Evolutionary conservation across 1,140 invertebrate genomes (phyloP).

Genomic region (Leptonema lineaticorne): DNA sequence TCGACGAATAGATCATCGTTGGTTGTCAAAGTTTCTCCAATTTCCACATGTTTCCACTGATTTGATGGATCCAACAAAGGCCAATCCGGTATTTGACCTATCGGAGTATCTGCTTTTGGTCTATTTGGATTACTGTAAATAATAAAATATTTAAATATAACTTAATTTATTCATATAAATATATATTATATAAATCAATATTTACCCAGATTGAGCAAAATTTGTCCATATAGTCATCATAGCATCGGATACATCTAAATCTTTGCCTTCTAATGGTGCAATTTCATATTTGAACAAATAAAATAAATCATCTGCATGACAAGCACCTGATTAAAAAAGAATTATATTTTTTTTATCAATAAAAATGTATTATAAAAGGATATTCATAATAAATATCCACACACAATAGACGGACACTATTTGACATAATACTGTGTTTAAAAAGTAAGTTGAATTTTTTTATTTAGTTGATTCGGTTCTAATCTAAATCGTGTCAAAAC

Average conservation of each 20-base stretch:
- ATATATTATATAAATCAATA: no score
- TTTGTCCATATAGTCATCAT: slow-evolving; percentile 36
- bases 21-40: slow-evolving; percentile 19
- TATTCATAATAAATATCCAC: not conserved
- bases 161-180: no score
- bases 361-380: not conserved
- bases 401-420: not conserved
- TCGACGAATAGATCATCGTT: slow-evolving; percentile 23
- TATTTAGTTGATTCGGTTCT: no score
- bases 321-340: slow-evolving; percentile 34
- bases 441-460: no score
- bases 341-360: slow-evolving; percentile 3
- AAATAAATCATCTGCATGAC: slow-evolving; percentile 37
- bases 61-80: slow-evolving; percentile 19
- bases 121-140: not conserved
- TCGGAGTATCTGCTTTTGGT: not conserved
- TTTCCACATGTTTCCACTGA: slow-evolving; percentile 27
- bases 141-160: not conserved
- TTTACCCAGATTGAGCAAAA: slow-evolving; percentile 38
- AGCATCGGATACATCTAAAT: slow-evolving; percentile 22
- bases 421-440: no score
- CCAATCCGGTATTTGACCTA: slow-evolving; percentile 17
- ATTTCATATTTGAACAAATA: slow-evolving; percentile 33
- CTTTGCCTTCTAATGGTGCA: slow-evolving; percentile 24
- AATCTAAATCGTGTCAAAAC: no score